Evolutionary conservation across 2,888 invertebrate genomes (phyloP).

Genomic region (Melinaea marsaeus): DNA sequence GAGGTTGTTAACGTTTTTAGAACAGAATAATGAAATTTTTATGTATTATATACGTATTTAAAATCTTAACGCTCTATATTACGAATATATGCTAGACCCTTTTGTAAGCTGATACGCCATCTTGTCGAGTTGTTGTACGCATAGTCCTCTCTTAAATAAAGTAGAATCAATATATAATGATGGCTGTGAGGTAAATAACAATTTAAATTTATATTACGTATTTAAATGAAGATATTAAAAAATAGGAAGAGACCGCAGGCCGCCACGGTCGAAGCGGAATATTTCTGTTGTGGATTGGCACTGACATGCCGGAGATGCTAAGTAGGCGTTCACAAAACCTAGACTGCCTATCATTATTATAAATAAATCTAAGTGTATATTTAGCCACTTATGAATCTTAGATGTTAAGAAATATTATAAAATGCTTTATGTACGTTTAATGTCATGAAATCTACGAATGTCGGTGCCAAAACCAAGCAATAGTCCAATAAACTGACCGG

Average conservation of each 20-base stretch:
- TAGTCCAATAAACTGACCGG: slow-evolving; percentile 36
- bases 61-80: slow-evolving; percentile 58
- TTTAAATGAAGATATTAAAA: slow-evolving; percentile 60
- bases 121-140: slow-evolving; percentile 70
- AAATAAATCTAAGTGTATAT: slow-evolving; percentile 31
- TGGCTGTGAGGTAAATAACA: slow-evolving; percentile 78
- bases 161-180: slow-evolving; percentile 78
- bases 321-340: slow-evolving; percentile 34
- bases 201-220: slow-evolving; percentile 75
- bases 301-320: slow-evolving; percentile 28
- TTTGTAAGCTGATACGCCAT: slow-evolving; percentile 72
- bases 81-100: slow-evolving; percentile 74
- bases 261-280: slow-evolving; percentile 47
- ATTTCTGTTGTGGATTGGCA: slow-evolving; percentile 36
- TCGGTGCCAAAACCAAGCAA: slow-evolving; percentile 51
- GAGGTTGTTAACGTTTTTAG: slow-evolving; percentile 78
- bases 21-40: slow-evolving; percentile 73
- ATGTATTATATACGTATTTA: slow-evolving; percentile 66
- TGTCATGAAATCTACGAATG: slow-evolving; percentile 25
- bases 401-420: slow-evolving; percentile 35
- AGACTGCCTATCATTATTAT: slow-evolving; percentile 33
- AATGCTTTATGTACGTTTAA: slow-evolving; percentile 33
- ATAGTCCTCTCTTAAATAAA: slow-evolving; percentile 73
- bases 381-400: slow-evolving; percentile 38
- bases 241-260: slow-evolving; percentile 56